Base-by-base conservation (phyloP, 1,140 invertebrate genomes). In the Asobara japonica region DNA sequence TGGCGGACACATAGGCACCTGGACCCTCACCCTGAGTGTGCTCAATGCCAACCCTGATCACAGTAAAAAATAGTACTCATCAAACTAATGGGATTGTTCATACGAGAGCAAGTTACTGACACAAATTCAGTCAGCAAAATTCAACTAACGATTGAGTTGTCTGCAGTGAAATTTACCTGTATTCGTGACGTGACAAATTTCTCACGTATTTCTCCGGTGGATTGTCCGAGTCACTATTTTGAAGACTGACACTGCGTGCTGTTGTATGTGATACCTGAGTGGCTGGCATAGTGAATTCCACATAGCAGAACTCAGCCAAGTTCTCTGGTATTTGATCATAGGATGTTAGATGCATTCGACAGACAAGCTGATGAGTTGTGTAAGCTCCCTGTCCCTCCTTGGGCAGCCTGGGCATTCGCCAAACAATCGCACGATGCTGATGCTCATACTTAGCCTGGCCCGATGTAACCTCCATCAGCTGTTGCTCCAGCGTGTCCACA, bases 371-470 rank as follows among this genome's bases (percentile, higher is more conserved):
- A 88, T 99, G 97, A 20, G 95, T 97, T 68, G 97, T 98, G 84
- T 99, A 99, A 8, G 97, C 97, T 69, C 96, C 97, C 92, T 99
- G 96, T 61, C 97, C 97, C 88, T 98, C 96, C 87, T 98, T 98
- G 36, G 98, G 97, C 75, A 99, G 90, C 71, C 96, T 89, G 10
- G 96, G 93, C 90, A 99, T 98, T 77, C 98, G 91, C 98, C 98
- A 99, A 2, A 99, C 98, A 72, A 99, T 97, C 66, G 97, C 92
- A 61, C 94, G 91, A 88, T 98, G 97, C 78, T 99, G 96, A 89
- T 99, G 97, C 87, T 99, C 98, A 85, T 99, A 99, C 88, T 99
- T 99, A 11, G 98, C 98, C 83, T 97, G 95, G 0, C 98, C 98
- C 1, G 96, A 98, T 8, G 97, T 98, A 0, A 98, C 97, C 87